Evolutionary conservation across 2,888 invertebrate species (phyloP), one percentile per base, ranked within the genome.

Genomic region (Timema podura): DNA sequence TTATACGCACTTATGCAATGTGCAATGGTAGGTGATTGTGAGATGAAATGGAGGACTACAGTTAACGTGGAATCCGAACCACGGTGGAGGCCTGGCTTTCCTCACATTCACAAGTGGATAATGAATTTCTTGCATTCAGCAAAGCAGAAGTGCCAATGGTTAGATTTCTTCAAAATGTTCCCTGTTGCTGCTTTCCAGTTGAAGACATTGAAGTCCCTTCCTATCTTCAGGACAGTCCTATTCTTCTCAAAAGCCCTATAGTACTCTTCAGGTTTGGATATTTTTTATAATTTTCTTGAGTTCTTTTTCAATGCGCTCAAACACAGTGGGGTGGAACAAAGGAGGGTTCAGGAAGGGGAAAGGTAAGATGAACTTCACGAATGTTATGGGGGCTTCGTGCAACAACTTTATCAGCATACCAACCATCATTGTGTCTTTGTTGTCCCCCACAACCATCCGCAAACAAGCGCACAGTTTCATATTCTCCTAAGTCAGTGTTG

Each of bases 341-440:
- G 6, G 11, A 54, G 54, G 13, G 54, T 54, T 16, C 54, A 54
- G 54, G 54, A 6, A 54, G 13, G n/a, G 54, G 54, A 16, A 54
- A 54, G 16, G 16, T 15, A 5, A 54, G 6, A 7, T 54, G 54
- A 54, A 54, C 6, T 54, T 54, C 54, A 15, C 16, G 6, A 16
- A 54, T 54, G 54, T 54, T 54, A 16, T 54, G 54, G 5, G 16
- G 54, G n/a, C 16, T 54, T 16, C 13, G 54, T 15, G 10, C 16
- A 67, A 49, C 51, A 51, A 67, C 16, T 67, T 48, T 5, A 5
- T 11, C 16, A 51, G 30, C 67, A 51, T 49, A 51, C 49, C 51
- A 10, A 51, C 6, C 67, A 67, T 67, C 0, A 9, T 67, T 15
- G 67, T 67, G 45, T 67, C 51, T 10, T 67, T 67, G 2, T 67